Base-by-base conservation (phyloP, 1,140 invertebrate genomes). In the Elysia chlorotica region DNA sequence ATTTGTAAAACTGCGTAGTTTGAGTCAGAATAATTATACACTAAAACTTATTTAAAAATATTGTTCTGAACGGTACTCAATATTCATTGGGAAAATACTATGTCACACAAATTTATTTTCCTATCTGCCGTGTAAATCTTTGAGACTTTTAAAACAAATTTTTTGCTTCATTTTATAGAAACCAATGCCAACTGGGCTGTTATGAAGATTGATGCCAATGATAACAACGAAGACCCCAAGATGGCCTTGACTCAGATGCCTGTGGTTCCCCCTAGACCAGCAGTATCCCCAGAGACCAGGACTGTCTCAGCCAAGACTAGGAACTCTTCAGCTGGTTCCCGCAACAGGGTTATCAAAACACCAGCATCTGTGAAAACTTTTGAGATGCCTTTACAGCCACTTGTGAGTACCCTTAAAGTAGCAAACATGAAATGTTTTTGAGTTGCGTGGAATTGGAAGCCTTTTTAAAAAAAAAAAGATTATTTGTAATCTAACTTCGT, bases 331-430 rank as follows among this genome's bases (percentile, higher is more conserved):
- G 71, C 74, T 23, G 41, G 37, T n/a, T 71, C 53, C 2, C 56
- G 38, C 74, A 14, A 77, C 75, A 28, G 76, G 72, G 54, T 62
- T 67, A 57, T 70, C 23, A 84, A 83, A 73, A 84, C 83, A 1
- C 80, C 84, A 30, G 83, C 81, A 10, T 76, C 82, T 30, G 59
- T 84, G 53, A 83, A 81, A 76, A 85, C 82, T 19, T 85, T 76
- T 77, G 84, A 85, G 69, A 83, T 85, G 79, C 79, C 79, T 48
- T 65, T 83, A 53, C 84, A 84, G 57, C 83, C 82, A 31, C 10
- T 48, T 10, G n/a, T n/a, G 41, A 48, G n/a, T 48, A 14, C n/a
- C n/a, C n/a, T 48, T 48, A 14, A 48, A n/a, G 10, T 48, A 48
- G 10, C 10, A 48, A 14, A 48, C n/a, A 48, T 14, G 41, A 14